Conservation (phyloP, 2,888 invertebrate species). For the Plebejus argus region DNA sequence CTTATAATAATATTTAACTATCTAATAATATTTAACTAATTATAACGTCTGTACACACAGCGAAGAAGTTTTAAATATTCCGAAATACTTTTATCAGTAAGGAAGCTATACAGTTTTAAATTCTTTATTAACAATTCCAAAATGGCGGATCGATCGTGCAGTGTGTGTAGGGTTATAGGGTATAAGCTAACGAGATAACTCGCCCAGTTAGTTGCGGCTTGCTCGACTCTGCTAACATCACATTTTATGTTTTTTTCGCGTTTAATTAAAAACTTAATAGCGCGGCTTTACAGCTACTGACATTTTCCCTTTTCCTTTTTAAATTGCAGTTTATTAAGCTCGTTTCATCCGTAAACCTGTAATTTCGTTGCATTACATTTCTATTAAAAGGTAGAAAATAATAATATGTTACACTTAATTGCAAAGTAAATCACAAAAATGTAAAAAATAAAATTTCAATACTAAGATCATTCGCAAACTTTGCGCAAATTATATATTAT, state of each 20-base stretch:
- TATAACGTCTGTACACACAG: too few species aligned
- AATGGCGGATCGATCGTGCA: background rate
- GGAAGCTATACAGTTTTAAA: too few species aligned
- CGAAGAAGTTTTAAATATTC: too few species aligned
- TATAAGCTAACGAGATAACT: conserved; percentile 6
- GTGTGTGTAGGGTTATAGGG: background rate
- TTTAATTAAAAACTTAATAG: conserved; percentile 21
- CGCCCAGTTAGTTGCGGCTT: background rate
- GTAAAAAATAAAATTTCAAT: too few species aligned
- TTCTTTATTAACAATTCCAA: background rate
- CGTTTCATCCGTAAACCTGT: background rate
- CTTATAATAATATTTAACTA: too few species aligned
- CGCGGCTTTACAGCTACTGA: background rate
- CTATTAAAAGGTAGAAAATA: background rate
- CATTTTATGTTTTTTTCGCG: conserved; percentile 11
- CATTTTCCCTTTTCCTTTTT: background rate
- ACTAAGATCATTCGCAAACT: too few species aligned
- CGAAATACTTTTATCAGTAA: too few species aligned
- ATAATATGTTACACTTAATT: too few species aligned
- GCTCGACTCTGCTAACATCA: background rate
- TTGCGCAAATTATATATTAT: too few species aligned
- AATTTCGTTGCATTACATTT: background rate
- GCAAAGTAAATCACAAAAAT: too few species aligned
- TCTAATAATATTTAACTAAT: too few species aligned
- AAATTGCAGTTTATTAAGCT: conserved; percentile 14